These are phyloP conservation scores for Stenchaetothrips biformis DNA, from an alignment of 2,888 invertebrate species.

Conservation along the genomic window DNA sequence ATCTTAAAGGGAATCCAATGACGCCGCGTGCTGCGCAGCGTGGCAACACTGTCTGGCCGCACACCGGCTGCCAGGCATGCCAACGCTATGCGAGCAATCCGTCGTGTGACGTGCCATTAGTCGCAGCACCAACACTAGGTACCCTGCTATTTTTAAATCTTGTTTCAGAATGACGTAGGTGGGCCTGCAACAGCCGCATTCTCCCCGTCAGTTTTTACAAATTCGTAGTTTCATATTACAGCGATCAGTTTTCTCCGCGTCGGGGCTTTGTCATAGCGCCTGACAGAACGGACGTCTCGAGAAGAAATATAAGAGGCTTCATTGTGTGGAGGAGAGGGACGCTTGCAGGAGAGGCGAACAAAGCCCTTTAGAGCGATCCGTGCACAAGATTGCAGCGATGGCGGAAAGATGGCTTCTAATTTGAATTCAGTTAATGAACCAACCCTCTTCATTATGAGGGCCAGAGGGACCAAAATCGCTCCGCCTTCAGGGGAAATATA, in stretches of 20 bases:
- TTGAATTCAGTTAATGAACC: constrained; percentile 13
- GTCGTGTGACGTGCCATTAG: too few species aligned
- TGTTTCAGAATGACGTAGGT: too few species aligned
- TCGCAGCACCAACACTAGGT: too few species aligned
- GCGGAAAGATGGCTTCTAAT: neutral
- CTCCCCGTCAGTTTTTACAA: too few species aligned
- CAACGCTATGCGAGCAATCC: too few species aligned
- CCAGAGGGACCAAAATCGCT: neutral
- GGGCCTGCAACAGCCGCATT: too few species aligned
- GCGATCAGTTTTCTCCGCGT: too few species aligned
- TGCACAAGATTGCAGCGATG: neutral
- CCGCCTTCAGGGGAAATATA: too few species aligned
- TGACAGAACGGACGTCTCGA: neutral
- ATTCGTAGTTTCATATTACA: too few species aligned
- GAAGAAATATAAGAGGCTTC: neutral
- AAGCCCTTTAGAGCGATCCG: neutral
- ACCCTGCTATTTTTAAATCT: too few species aligned
- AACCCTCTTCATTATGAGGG: neutral
- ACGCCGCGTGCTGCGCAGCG: constrained; percentile 17
- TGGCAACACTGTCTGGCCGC: neutral
- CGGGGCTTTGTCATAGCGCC: too few species aligned
- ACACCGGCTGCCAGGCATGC: neutral
- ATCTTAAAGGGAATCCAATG: neutral
- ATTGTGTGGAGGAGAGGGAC: neutral
- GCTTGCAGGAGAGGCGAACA: neutral